Base-by-base conservation (phyloP, 2,113 vertebrate genomes). In the Rattus norvegicus region DNA sequence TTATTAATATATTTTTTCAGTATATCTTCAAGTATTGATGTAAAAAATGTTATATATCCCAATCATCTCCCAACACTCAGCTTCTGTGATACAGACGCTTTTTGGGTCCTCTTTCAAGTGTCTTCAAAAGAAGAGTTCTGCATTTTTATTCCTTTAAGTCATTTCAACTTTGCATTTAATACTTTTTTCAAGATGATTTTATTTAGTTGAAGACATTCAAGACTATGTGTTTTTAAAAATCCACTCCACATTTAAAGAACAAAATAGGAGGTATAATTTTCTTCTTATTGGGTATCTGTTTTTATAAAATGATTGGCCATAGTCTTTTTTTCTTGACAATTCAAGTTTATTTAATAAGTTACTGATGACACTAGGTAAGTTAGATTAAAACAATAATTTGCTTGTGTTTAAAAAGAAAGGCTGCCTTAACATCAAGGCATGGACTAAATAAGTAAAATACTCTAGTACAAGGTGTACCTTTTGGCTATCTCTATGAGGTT, bases 51-150 rank as follows among this genome's bases (percentile, higher is more conserved):
- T 33, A 75, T 33, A 49, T 61, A 36, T 28, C 13, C n/a, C 14
- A 72, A 87, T 63, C 16, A 94, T 81, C 72, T 91, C 63, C 95
- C 94, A 92, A 86, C 67, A 91, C 14, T 72, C 70, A 28, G 7
- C 9, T 63, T 90, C 39, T 95, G 91, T 97, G 86, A 92, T 92
- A 89, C 24, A 61, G 26, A 14, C 75, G 59, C 7, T 69, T 95
- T 91, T 49, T 88, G 43, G 36, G 30, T 52, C 86, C 28, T 10
- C 16, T 97, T 97, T 97, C 65, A 94, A 93, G 86, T 17, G 33
- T 92, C 36, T 96, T 97, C 85, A 92, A 96, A 97, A 95, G 90
- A 93, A 90, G 39, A 92, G 5, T 2, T 87, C 20, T 56, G 2
- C 11, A 67, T 61, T 93, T 96, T 93, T 59, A 84, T 11, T 49